A percentile compares a stretch with the other conserved stretches of the same genome.
Evolutionary conservation across 2,113 vertebrate genomes (phyloP).

Genomic region (Steatornis caripensis): DNA sequence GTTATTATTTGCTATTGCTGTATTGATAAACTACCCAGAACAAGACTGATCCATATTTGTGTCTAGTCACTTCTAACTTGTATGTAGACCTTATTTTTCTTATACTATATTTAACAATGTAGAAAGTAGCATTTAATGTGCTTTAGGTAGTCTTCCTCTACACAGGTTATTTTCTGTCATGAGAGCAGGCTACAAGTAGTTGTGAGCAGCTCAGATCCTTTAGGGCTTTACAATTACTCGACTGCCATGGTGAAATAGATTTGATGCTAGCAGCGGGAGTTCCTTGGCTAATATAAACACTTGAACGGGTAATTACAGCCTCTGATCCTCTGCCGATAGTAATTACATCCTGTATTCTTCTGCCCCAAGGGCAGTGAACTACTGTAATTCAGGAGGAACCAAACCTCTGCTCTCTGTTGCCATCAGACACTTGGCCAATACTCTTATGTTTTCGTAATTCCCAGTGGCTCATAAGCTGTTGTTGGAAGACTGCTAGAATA

Average conservation of each 20-base stretch:
- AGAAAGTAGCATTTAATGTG: not conserved
- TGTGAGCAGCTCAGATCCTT: not conserved
- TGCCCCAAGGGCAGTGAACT: not conserved
- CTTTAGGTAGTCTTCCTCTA: not conserved
- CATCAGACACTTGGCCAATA: not conserved
- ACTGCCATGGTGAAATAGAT: not conserved
- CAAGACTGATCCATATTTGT: not conserved
- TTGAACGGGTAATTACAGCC: not conserved
- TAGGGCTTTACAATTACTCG: not conserved
- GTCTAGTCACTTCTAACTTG: not conserved
- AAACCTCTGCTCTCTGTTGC: not conserved
- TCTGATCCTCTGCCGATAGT: not conserved
- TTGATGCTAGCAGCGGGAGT: constrained; percentile 3
- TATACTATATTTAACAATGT: not conserved
- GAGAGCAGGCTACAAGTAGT: not conserved
- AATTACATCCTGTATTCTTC: not conserved
- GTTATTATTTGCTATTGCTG: not conserved
- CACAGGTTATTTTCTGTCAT: not conserved
- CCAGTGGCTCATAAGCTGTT: not conserved
- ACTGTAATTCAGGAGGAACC: not conserved
- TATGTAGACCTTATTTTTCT: not conserved
- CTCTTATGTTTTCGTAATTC: not conserved
- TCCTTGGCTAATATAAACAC: not conserved
- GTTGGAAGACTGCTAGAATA: not conserved
- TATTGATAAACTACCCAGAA: not conserved